These are phyloP conservation scores for Xenopus borealis DNA, from an alignment of 2,113 vertebrate species.

Conservation along the genomic window DNA sequence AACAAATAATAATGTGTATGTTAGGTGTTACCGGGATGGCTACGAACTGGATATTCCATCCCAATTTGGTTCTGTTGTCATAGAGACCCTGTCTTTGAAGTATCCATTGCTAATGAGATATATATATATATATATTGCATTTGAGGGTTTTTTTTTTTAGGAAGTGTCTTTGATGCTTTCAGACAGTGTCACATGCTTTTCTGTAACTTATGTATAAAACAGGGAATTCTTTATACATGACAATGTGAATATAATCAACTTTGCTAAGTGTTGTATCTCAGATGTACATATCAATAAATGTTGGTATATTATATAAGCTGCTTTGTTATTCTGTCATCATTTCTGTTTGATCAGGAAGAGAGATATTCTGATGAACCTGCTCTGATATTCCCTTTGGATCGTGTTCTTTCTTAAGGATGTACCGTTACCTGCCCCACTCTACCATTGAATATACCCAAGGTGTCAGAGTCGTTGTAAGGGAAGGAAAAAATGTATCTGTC, in stretches of 20 bases:
- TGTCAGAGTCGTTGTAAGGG: too few relatives aligned
- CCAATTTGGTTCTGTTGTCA: slow-evolving; percentile 40
- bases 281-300: slow-evolving; percentile 98
- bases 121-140: slow-evolving; percentile 39
- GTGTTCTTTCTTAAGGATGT: too few relatives aligned
- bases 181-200: slow-evolving; percentile 69
- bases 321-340: slow-evolving; percentile 5
- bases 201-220: slow-evolving; percentile 77
- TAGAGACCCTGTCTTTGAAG: slow-evolving; percentile 55
- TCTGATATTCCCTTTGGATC: neutral
- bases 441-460: too few relatives aligned
- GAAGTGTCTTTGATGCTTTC: slow-evolving; percentile 50
- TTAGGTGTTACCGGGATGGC: slow-evolving; percentile 21
- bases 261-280: slow-evolving; percentile 90
- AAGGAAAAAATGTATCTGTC: too few relatives aligned
- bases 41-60: neutral
- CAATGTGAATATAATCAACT: slow-evolving; percentile 66
- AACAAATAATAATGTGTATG: neutral
- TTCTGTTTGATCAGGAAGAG: neutral
- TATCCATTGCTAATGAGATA: slow-evolving; percentile 54
- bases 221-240: slow-evolving; percentile 72
- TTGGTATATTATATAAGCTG: slow-evolving; percentile 90
- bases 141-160: slow-evolving; percentile 4
- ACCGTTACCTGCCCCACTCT: too few relatives aligned
- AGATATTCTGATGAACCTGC: neutral